Evolutionary conservation across 2,113 vertebrate species (phyloP).

Genomic region (Athene cunicularia): DNA sequence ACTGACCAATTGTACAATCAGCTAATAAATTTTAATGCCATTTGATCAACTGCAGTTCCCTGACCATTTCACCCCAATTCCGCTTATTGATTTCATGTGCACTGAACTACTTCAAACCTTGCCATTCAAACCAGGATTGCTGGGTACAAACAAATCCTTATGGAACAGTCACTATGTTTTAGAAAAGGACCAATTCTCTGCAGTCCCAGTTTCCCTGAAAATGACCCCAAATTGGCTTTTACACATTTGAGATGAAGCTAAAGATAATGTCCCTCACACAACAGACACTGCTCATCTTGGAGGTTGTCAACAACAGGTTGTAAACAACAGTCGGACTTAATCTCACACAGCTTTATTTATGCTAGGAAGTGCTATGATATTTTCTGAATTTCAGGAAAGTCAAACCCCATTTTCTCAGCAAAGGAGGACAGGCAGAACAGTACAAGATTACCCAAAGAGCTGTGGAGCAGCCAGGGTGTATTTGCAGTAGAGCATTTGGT

Average conservation of each 20-base stretch:
- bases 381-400: background rate
- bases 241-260: background rate
- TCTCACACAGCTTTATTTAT: background rate
- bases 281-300: background rate
- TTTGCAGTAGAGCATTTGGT: background rate
- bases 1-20: background rate
- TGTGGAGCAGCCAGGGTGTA: background rate
- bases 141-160: background rate
- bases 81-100: background rate
- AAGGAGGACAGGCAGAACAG: background rate
- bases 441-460: background rate
- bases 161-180: background rate
- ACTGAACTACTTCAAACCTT: background rate
- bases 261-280: background rate
- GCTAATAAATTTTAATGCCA: background rate
- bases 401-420: background rate
- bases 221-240: background rate
- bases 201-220: background rate
- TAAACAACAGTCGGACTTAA: background rate
- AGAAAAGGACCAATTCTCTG: background rate
- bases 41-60: slow-evolving; percentile 25
- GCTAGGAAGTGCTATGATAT: background rate
- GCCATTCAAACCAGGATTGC: background rate
- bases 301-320: background rate
- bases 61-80: slow-evolving; percentile 31